These are phyloP conservation scores for Cyrtonyx montezumae DNA, from an alignment of 2,113 vertebrate genomes.

Conservation along the genomic window DNA sequence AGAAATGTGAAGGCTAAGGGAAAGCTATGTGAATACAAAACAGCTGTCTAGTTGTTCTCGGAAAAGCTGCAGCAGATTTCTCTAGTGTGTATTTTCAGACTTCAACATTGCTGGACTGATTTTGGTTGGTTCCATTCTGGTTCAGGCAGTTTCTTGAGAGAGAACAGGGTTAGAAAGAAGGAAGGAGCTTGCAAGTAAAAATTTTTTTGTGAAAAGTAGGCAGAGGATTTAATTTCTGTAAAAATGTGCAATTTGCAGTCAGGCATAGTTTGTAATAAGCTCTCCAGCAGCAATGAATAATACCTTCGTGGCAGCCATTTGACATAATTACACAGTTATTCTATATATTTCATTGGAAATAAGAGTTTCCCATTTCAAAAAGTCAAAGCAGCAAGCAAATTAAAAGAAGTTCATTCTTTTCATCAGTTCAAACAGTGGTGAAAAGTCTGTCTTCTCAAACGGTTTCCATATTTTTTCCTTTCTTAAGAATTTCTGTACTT, in stretches of 20 bases:
- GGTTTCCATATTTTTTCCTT: background rate
- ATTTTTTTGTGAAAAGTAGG: background rate
- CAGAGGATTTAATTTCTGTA: background rate
- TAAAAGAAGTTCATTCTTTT: background rate
- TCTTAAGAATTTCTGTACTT: background rate
- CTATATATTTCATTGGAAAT: slow-evolving; percentile 9
- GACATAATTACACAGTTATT: background rate
- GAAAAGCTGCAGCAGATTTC: background rate
- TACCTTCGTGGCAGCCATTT: background rate
- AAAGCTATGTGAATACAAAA: background rate
- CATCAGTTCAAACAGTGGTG: background rate
- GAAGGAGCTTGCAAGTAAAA: rapidly evolving
- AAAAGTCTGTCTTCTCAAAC: background rate
- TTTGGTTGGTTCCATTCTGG: too few relatives aligned
- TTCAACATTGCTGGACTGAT: background rate
- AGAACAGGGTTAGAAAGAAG: background rate
- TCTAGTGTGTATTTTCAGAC: background rate
- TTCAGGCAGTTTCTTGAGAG: background rate
- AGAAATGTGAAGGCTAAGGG: background rate
- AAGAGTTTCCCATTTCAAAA: background rate
- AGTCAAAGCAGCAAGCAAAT: background rate
- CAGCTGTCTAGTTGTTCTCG: background rate
- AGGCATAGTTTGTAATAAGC: background rate
- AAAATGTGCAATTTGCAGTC: background rate
- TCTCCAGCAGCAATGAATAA: background rate